Evolutionary conservation across 2,888 invertebrate species (phyloP).

Genomic region (Ischnus inquisitorius): DNA sequence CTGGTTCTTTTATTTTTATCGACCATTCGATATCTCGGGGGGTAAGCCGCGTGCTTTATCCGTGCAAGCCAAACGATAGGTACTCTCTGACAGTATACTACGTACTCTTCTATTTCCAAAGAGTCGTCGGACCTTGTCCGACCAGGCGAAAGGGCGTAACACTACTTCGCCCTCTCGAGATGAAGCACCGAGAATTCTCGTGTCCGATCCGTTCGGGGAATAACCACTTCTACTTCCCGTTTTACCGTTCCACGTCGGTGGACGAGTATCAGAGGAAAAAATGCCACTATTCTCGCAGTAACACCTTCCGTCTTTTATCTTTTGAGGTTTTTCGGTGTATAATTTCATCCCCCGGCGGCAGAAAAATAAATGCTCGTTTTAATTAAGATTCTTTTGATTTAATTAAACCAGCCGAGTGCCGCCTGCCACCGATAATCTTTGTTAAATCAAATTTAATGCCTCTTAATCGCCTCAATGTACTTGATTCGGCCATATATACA

Average conservation of each 20-base stretch:
- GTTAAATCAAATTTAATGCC: too few relatives aligned
- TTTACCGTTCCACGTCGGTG: neutral
- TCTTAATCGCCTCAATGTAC: too few relatives aligned
- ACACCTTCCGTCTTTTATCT: neutral
- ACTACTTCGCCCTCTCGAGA: constrained; percentile 20
- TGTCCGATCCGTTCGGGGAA: constrained; percentile 13
- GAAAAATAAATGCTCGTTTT: too few relatives aligned
- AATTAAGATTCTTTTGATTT: too few relatives aligned
- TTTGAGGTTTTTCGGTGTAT: neutral
- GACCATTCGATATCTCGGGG: constrained; percentile 65
- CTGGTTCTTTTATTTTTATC: constrained; percentile 65
- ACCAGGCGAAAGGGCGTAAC: constrained; percentile 16
- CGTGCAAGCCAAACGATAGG: constrained; percentile 44
- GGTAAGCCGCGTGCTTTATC: constrained; percentile 60
- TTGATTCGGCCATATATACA: too few relatives aligned
- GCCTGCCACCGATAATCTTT: too few relatives aligned
- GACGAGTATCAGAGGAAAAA: neutral
- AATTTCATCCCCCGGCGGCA: neutral
- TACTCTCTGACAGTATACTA: constrained; percentile 23
- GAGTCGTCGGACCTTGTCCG: constrained; percentile 32
- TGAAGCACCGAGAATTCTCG: neutral
- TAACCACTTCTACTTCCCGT: constrained; percentile 1
- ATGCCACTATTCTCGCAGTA: neutral
- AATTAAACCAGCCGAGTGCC: too few relatives aligned
- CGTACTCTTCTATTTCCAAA: constrained; percentile 31